phyloP scores from a whole-genome alignment of 1,140 invertebrate species.

The Hestina assimilis region DNA sequence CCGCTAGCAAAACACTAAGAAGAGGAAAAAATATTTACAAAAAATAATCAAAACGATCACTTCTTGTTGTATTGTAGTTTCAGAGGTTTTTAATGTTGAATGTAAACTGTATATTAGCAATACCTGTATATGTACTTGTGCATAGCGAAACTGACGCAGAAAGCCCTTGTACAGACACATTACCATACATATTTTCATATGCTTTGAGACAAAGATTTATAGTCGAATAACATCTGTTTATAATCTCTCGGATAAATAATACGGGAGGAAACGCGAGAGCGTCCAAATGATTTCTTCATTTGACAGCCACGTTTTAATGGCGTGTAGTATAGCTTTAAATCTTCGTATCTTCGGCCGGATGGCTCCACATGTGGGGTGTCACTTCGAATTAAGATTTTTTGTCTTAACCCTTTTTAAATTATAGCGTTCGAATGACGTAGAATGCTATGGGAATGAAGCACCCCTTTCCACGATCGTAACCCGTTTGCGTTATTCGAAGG shows the following conservation, averaged over 20 bases:
- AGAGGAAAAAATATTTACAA: too few species aligned
- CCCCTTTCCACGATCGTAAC: conserved; percentile 32
- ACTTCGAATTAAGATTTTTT: conserved; percentile 69
- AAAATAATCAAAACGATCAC: too few species aligned
- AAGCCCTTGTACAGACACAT: conserved; percentile 5
- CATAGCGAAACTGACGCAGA: conserved; percentile 20
- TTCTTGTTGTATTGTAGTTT: neutral
- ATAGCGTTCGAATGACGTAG: conserved; percentile 54
- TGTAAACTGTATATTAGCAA: too few species aligned
- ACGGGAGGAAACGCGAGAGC: conserved; percentile 47
- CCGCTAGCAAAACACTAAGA: too few species aligned
- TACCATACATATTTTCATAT: conserved; percentile 33
- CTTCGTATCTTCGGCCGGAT: conserved; percentile 56
- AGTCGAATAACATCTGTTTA: conserved; percentile 62
- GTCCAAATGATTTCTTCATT: conserved; percentile 49
- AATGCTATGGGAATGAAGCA: conserved; percentile 52
- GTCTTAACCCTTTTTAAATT: conserved; percentile 66
- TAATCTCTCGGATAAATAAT: conserved; percentile 65
- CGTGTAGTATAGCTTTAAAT: conserved; percentile 41
- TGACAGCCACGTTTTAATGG: conserved; percentile 61
- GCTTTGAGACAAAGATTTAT: conserved; percentile 61
- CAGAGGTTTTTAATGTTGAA: too few species aligned
- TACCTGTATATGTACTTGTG: conserved; percentile 1
- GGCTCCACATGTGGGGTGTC: conserved; percentile 66
- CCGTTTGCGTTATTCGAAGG: neutral